phyloP scores from a whole-genome alignment of 2,797 vertebrate species.

The Lateolabrax maculatus region DNA sequence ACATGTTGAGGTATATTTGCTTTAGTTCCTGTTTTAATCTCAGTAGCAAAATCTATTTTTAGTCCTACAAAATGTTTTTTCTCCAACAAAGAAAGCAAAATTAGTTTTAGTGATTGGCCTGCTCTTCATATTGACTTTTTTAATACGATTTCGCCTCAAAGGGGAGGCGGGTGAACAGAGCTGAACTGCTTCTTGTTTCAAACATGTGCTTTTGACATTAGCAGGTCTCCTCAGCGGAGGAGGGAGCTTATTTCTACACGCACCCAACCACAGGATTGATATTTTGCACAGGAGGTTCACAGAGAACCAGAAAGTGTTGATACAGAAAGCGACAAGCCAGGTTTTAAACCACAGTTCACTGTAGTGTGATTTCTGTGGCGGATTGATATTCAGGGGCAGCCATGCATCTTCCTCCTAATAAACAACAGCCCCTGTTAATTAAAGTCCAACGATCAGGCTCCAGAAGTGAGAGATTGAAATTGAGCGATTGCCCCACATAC shows the following conservation, averaged over 20 bases:
- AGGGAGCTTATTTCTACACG: conserved; percentile 63
- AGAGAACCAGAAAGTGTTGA: conserved; percentile 35
- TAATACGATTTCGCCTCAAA: conserved; percentile 60
- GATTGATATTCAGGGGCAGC: conserved; percentile 58
- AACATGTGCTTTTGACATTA: conserved; percentile 84
- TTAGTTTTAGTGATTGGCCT: conserved; percentile 64
- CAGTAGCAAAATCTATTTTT: conserved; percentile 43
- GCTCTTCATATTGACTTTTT: conserved; percentile 76
- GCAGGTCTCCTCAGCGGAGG: conserved; percentile 62
- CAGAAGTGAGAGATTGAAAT: conserved; percentile 87
- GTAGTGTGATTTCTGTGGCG: conserved; percentile 43
- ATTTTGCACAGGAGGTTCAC: conserved; percentile 34
- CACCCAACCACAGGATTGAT: conserved; percentile 64
- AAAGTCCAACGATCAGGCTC: conserved; percentile 87
- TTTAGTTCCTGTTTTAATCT: conserved; percentile 34
- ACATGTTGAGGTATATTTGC: neutral
- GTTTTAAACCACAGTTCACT: conserved; percentile 33
- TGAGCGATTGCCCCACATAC: conserved; percentile 90
- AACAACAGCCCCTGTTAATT: conserved; percentile 86
- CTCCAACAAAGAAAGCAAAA: conserved; percentile 53
- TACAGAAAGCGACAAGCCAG: conserved; percentile 23
- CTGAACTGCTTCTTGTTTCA: conserved; percentile 67
- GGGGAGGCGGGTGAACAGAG: conserved; percentile 62
- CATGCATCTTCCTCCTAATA: conserved; percentile 75
- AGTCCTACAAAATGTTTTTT: conserved; percentile 48